These are phyloP conservation scores for Psammodynastes pulverulentus DNA, from an alignment of 2,113 vertebrate species.

Conservation along the genomic window DNA sequence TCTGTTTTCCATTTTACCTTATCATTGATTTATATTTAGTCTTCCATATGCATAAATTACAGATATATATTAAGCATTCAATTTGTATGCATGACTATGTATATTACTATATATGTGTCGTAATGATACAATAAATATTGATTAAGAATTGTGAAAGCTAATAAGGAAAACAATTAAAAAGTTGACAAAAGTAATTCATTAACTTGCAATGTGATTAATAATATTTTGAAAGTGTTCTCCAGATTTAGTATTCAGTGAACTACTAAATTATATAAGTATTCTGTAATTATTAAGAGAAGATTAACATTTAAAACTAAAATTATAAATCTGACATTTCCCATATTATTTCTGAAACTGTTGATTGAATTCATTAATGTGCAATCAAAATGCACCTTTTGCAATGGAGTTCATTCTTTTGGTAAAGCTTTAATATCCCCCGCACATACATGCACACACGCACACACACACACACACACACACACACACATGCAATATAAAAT, in stretches of 20 bases:
- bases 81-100: not conserved
- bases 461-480: too few species aligned
- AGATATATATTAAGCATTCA: not conserved
- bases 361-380: too few species aligned
- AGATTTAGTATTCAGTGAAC: not conserved
- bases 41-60: not conserved
- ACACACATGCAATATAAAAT: not conserved
- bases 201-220: not conserved
- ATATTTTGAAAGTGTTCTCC: not conserved
- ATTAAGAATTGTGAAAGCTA: not conserved
- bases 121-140: not conserved
- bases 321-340: too few species aligned
- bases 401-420: not conserved
- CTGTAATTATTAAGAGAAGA: not conserved
- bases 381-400: not conserved
- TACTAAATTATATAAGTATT: not conserved
- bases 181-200: not conserved
- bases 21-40: not conserved
- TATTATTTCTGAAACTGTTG: not conserved
- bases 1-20: not conserved
- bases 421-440: not conserved
- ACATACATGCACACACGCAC: too few species aligned
- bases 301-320: not conserved
- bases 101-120: not conserved
- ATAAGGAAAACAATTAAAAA: not conserved